Evolutionary conservation across 2,113 vertebrate genomes (phyloP), one percentile per base, ranked within the genome.

Genomic region (Narcine bancroftii): DNA sequence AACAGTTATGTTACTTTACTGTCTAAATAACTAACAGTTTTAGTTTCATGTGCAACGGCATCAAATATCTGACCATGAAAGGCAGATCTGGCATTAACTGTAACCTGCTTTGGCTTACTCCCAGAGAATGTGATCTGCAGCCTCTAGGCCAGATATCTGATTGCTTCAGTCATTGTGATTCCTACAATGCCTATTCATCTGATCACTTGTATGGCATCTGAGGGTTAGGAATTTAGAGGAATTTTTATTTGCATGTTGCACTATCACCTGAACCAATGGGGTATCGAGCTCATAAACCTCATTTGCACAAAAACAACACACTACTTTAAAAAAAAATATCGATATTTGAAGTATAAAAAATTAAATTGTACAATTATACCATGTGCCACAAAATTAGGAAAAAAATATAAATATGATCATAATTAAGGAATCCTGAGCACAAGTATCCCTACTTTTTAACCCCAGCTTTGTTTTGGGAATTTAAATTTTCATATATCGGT

Each of bases 101-200:
- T 53, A n/a, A 83, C 50, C 50, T 83, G 33, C 29, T 53, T 83
- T 83, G 29, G 47, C 47, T 53, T 83, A 11, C 0, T 63, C 56
- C 85, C 85, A 89, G 33, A 39, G 33, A 89, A 42, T 42, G 50
- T 24, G 39, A 45, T 89, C 87, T 66, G 63, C 9, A 42, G 53
- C 26, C 36, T 66, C 21, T 66, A 4, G 39, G 60, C 87, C 39
- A 69, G 21, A 45, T 42, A 66, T 47, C 60, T 89, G 36, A 45
- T 39, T 42, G 42, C 36, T 89, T 89, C 87, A 89, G 87, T 85
- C 50, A 56, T 66, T 89, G 63, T 66, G 87, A 89, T 69, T 9
- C 45, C 24, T 42, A 29, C 29, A 65, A 50, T 3, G 19, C 29
- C 65, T 2, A 39, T 42, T 65, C 36, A 66, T 89, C 56, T 66